Evolutionary conservation across 2,113 vertebrate genomes (phyloP), one percentile per base, ranked within the genome.

Genomic region (Mystacornis crossleyi): DNA sequence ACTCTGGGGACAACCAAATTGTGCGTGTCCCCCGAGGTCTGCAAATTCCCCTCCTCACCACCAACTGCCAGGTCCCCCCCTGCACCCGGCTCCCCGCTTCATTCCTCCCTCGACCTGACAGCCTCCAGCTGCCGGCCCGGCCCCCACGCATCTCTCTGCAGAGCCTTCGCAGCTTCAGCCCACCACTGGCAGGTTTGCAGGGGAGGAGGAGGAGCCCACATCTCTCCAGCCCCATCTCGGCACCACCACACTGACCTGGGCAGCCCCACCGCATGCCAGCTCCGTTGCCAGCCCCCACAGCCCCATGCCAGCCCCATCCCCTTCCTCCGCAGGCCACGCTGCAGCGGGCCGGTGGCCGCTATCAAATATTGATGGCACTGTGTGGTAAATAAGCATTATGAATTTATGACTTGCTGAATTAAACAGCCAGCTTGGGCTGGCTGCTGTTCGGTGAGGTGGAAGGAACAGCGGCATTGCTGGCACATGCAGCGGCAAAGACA

Each of bases 391-490:
- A 77, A 93, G 79, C 95, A 96, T 96, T 97, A 96, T 50, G 66
- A 96, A 97, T 97, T 96, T 89, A 96, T 96, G 96, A 94, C 79
- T 58, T 43, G 74, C 87, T 91, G 95, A 94, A 94, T 93, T 96
- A 95, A 96, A 91, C 34, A 93, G 84, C 78, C 78, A 14, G 40
- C 61, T 71, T 2, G 1, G 73, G 77, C 94, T 9, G 40, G 79
- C 80, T 91, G 93, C 64, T 18, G 15, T 20, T 77, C 11, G 0
- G 54, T 0, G 38, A 93, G 75, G 93, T 8, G 18, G 95, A 96
- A 97, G 89, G 80, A 95, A 43, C 3, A 1, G 86, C 3, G 0
- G 80, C 6, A 2, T 16, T 60, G 36, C 89, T 50, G 79, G 91
- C 80, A 79, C 54, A 14, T 2, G 73, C 48, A 55, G 89, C 18